Evolutionary conservation across 1,140 invertebrate genomes (phyloP), one percentile per base, ranked within the genome.

Genomic region (Trinorchestia longiramus): DNA sequence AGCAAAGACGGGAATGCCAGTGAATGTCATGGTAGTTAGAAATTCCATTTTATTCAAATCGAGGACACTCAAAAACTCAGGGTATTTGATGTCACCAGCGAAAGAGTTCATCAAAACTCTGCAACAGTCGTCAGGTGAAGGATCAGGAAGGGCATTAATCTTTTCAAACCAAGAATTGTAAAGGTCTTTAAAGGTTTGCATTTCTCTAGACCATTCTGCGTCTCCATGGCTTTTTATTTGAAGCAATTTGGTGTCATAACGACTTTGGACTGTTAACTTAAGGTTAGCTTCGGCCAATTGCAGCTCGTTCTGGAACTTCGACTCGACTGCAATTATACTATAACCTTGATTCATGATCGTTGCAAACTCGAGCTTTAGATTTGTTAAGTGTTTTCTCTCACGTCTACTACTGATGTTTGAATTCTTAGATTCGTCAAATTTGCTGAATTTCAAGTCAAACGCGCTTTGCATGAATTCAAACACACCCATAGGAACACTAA

Each of bases 1-100:
- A 0, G 96, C 96, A 91, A 95, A 96, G 43, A 96, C 96, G 87
- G 96, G 96, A 87, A 96, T 96, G 4, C 96, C 96, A 1, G 96
- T 96, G 62, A 96, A 96, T 23, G 96, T 96, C 57, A 96, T 96
- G 62, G 44, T 95, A 87, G 95, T 96, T 47, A 96, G 1, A 44
- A 96, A 95, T n/a, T 91, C 95, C 95, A 96, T 96, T 62, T 96
- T 96, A 43, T 96, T 95, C 95, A 96, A 96, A 43, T 96, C 42
- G 3, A 96, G 43, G 42, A 96, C 17, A 15, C 92, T 42, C 42
- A 43, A 44, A 57, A 96, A 96, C 19, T 96, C 90, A 41, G 96
- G 95, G 47, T 96, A 96, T 96, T 96, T 96, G 15, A 96, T 95
- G 62, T 96, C 96, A 53, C 94, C 77, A 28, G 96, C 43, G 45